These are phyloP conservation scores for Adelges cooleyi DNA, from an alignment of 1,140 invertebrate species.

Conservation along the genomic window DNA sequence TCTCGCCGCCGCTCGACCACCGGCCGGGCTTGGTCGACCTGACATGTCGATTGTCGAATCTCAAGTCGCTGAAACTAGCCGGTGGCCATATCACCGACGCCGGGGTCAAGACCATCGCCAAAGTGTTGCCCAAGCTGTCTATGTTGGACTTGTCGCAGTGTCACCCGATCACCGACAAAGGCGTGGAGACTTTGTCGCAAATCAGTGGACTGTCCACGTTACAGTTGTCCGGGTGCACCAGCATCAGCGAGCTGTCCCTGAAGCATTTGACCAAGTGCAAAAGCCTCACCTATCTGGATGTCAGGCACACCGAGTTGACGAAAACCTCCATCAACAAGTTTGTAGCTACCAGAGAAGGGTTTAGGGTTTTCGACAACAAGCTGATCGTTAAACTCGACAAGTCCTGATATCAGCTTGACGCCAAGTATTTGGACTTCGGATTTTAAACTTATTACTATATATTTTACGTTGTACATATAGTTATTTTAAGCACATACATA, in stretches of 20 bases:
- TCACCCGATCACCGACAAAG: not conserved
- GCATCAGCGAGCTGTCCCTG: not conserved
- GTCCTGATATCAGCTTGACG: slow-evolving; percentile 19
- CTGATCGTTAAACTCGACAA: slow-evolving; percentile 2
- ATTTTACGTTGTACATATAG: no score
- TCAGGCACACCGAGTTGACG: not conserved
- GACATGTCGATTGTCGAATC: slow-evolving; percentile 2
- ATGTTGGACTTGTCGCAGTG: slow-evolving; percentile 7
- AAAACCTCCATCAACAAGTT: slow-evolving; percentile 8
- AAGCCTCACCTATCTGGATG: not conserved
- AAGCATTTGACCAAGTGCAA: slow-evolving; percentile 1
- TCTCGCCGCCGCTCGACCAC: not conserved
- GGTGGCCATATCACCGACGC: not conserved
- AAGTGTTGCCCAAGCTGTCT: not conserved
- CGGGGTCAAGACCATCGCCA: not conserved
- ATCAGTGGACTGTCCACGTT: not conserved
- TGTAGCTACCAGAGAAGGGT: not conserved
- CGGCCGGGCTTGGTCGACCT: not conserved
- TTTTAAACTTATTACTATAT: not conserved
- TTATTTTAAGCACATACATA: no score
- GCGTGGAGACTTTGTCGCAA: not conserved
- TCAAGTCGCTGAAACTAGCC: slow-evolving; percentile 6
- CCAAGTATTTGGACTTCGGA: slow-evolving; percentile 12
- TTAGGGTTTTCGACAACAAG: not conserved
- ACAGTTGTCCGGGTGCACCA: slow-evolving; percentile 2